phyloP scores from a whole-genome alignment of 2,888 invertebrate genomes.

The Helleia helle region DNA sequence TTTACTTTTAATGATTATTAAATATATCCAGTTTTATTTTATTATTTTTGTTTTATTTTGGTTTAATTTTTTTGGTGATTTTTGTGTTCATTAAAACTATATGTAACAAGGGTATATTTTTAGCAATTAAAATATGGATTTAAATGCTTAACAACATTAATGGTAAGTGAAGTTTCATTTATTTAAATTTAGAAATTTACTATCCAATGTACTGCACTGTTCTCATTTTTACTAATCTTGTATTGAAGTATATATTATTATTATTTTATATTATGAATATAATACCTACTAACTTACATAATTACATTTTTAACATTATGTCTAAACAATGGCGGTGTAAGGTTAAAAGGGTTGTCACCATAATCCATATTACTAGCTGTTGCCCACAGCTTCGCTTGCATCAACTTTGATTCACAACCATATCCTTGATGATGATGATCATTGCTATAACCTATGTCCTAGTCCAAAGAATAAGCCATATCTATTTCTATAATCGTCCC shows the following conservation, averaged over 20 bases:
- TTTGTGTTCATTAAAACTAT: conserved; percentile 10
- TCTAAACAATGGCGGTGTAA: neutral
- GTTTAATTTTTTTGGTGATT: conserved; percentile 22
- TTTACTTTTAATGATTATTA: conserved; percentile 61
- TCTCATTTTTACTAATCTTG: conserved; percentile 3
- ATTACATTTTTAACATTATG: neutral
- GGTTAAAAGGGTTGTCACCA: too few relatives aligned
- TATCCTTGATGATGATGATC: too few relatives aligned
- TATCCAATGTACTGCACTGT: conserved; percentile 19
- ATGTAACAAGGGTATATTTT: conserved; percentile 11
- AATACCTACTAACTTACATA: neutral
- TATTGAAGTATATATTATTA: neutral
- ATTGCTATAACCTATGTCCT: too few relatives aligned
- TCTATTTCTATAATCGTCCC: too few relatives aligned
- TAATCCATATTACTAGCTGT: too few relatives aligned
- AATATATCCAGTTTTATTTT: conserved; percentile 74
- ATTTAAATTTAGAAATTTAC: conserved; percentile 16
- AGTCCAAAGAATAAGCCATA: too few relatives aligned
- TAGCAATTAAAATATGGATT: conserved; percentile 16
- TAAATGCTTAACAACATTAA: conserved; percentile 16
- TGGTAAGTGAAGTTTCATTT: conserved; percentile 23
- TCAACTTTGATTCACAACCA: too few relatives aligned
- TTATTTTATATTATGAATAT: too few relatives aligned
- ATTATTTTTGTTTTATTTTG: conserved; percentile 65
- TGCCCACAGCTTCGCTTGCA: too few relatives aligned